Evolutionary conservation across 2,888 invertebrate species (phyloP), one percentile per base, ranked within the genome.

Genomic region (Aphodius granarius): DNA sequence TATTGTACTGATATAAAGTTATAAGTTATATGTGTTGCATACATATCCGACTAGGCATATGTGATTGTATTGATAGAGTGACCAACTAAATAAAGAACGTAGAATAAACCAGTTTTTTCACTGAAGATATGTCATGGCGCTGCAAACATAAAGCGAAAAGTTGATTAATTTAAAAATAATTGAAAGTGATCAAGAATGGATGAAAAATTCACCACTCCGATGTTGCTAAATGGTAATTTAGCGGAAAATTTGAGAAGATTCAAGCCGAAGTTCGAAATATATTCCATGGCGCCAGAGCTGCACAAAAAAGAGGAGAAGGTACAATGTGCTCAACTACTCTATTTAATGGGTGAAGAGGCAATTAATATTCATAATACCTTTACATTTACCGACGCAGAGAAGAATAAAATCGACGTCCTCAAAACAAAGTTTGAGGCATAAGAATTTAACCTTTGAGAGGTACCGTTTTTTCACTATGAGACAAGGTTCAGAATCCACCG

Each of bases 301-400:
- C 62, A 78, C 70, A 72, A 63, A 62, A 77, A 77, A 20, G 20
- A 63, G 13, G 79, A 80, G 65, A 73, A 74, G 5, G 63, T 77
- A 21, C 74, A 78, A 68, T 76, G 78, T 74, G 76, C 77, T n/a
- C 73, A 80, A 73, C 16, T 79, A n/a, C 21, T 79, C 43, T 75
- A 79, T 73, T 64, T 63, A 3, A 74, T 80, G 18, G 80, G 82
- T 2, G 79, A 81, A 66, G 76, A 78, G 68, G 78, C 73, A 4
- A 63, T 79, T 4, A 73, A 75, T 9, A 80, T 80, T 20, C 80
- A 74, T 23, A 76, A 75, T 20, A 75, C 77, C 6, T 78, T 80
- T 66, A 72, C 73, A 15, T 65, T 78, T 20, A 17, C 23, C 43
- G 17, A 74, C 5, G 64, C 70, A 16, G 17, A 71, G 20, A 73